Conservation (phyloP, 2,113 vertebrate species). For the Eonycteris spelaea region DNA sequence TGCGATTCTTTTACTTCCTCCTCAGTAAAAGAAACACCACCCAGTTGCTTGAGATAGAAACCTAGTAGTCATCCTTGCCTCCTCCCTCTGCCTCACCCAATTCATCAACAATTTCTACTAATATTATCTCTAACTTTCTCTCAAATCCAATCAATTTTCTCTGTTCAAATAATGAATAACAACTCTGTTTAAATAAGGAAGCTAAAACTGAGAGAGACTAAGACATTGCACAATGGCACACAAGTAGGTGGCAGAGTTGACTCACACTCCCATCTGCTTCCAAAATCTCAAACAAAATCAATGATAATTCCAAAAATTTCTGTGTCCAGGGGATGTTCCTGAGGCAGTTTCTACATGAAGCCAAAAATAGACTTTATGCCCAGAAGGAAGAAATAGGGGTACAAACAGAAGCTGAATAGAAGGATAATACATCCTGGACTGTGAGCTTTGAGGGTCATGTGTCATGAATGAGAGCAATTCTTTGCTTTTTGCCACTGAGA, state of each 20-base stretch:
- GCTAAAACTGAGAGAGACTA: neutral
- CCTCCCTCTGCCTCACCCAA: conserved; percentile 6
- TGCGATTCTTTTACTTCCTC: neutral
- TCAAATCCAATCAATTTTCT: neutral
- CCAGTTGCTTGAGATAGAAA: conserved; percentile 25
- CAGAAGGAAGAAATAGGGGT: neutral
- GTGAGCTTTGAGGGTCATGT: neutral
- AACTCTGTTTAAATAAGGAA: conserved; percentile 54
- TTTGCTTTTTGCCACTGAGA: neutral
- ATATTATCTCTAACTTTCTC: conserved; percentile 35
- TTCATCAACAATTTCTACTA: conserved; percentile 37
- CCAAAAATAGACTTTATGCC: neutral
- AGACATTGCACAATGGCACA: conserved; percentile 9
- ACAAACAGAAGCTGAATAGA: neutral
- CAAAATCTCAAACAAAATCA: neutral
- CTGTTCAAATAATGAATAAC: conserved; percentile 45
- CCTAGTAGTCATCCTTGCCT: conserved; percentile 3
- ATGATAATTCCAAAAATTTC: neutral
- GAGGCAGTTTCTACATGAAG: neutral
- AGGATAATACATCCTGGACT: neutral
- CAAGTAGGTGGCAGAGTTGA: neutral
- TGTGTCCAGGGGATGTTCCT: neutral
- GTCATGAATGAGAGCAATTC: neutral
- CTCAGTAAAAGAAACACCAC: conserved; percentile 18
- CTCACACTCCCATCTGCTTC: neutral